Evolutionary conservation across 2,888 invertebrate species (phyloP).

Genomic region (Cotesia congregata): DNA sequence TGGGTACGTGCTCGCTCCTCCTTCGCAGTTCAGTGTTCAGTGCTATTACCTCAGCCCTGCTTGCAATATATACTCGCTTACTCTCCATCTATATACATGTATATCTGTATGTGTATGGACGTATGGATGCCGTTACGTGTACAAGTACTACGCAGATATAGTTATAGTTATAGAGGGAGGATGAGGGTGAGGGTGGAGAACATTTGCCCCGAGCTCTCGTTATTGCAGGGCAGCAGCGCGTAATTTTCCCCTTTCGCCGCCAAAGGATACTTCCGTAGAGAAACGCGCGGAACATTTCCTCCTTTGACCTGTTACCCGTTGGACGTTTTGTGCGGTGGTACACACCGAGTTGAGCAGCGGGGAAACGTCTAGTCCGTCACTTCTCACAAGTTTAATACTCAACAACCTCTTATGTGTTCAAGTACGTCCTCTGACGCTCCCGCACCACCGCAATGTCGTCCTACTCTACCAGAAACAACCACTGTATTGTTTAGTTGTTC

Average conservation of each 20-base stretch:
- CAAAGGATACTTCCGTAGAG: conserved; percentile 40
- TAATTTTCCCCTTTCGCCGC: conserved; percentile 39
- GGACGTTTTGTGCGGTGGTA: no score
- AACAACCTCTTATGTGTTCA: conserved; percentile 30
- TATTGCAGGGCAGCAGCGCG: conserved; percentile 45
- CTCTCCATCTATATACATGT: neutral
- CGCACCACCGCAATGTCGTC: conserved; percentile 25
- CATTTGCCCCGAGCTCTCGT: conserved; percentile 36
- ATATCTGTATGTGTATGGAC: neutral
- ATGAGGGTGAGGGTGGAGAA: conserved; percentile 35
- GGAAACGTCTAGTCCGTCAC: conserved; percentile 33
- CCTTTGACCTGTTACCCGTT: conserved; percentile 31
- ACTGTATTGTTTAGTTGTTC: conserved; percentile 27
- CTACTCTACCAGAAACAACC: conserved; percentile 28
- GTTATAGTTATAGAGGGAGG: no score
- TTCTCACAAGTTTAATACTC: conserved; percentile 35
- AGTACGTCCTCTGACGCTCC: conserved; percentile 22
- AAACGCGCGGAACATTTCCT: conserved; percentile 40
- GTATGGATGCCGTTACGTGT: neutral
- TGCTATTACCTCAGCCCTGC: neutral
- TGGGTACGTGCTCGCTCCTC: neutral
- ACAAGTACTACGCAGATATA: no score
- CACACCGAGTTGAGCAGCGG: neutral
- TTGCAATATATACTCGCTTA: neutral
- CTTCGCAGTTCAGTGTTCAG: neutral